A percentile compares a stretch with the other conserved stretches of the same genome.
phyloP scores from a whole-genome alignment of 1,140 invertebrate species.

The Apis cerana region DNA sequence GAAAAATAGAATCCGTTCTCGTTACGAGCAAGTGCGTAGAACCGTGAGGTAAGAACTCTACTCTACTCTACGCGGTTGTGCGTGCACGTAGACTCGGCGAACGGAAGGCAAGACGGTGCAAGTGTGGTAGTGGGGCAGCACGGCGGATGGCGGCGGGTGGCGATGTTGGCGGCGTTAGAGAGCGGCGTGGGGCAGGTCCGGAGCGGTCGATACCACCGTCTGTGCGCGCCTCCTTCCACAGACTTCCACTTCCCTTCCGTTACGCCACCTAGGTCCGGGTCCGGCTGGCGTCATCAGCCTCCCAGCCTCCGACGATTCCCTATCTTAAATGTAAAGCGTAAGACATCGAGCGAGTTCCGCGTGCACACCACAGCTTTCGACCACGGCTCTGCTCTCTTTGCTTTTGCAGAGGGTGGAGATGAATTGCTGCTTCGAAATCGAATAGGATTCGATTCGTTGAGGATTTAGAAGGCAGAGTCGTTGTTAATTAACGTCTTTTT shows the following conservation, averaged over 20 bases:
- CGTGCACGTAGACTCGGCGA: conserved; percentile 36
- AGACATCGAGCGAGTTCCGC: conserved; percentile 42
- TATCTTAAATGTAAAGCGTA: conserved; percentile 53
- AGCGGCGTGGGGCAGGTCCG: conserved; percentile 77
- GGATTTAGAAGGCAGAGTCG: no score
- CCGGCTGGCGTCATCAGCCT: conserved; percentile 68
- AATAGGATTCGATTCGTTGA: background rate
- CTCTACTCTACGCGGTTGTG: background rate
- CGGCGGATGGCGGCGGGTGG: conserved; percentile 57
- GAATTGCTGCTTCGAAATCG: background rate
- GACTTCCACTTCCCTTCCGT: conserved; percentile 73
- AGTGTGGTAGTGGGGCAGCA: conserved; percentile 68
- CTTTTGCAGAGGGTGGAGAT: no score
- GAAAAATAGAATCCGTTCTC: no score
- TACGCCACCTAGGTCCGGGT: conserved; percentile 75
- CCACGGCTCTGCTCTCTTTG: no score
- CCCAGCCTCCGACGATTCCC: conserved; percentile 57
- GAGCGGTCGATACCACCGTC: conserved; percentile 78
- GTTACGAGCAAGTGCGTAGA: no score
- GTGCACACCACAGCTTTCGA: background rate
- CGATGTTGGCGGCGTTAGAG: conserved; percentile 67
- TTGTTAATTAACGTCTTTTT: background rate
- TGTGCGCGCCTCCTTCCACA: conserved; percentile 71
- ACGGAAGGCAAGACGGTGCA: conserved; percentile 61
- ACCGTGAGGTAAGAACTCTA: no score